Evolutionary conservation across 2,888 invertebrate genomes (phyloP), one percentile per base, ranked within the genome.

Genomic region (Coleophora flavipennella): DNA sequence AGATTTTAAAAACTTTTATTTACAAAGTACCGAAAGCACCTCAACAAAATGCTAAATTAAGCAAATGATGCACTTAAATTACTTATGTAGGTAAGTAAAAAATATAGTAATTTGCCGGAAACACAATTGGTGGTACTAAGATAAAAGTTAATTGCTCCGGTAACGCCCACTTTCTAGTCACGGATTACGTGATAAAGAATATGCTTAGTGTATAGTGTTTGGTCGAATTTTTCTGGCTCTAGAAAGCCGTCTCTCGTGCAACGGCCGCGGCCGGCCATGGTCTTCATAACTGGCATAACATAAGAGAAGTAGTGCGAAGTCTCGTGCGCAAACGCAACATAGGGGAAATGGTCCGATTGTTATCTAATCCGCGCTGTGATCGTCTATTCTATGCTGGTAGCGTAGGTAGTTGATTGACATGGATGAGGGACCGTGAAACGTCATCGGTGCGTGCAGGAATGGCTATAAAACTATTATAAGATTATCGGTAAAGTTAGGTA

Each of bases 101-200:
- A 20, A 4, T 3, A 6, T 20, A 4, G 34, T 20, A 27, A 12
- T 35, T 10, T 13, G 12, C 12, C 27, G 7, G 13, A 35, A 35
- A 28, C 35, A 35, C 20, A 20, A 35, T 28, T 11, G 7, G 36
- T 20, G 20, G 20, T 20, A 3, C 6, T 33, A 31, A 43, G 43
- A 40, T 40, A 39, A 43, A 41, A 38, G 38, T 26, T 38, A 36
- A 44, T 39, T 44, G 41, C 32, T 41, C 32, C 50, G 59, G 61
- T 67, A 63, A 55, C 57, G 60, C 58, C 58, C 48, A 67, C 73
- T 75, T 74, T 74, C 72, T 74, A 68, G 63, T 63, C 68, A 63
- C 59, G 62, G 56, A 65, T 71, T 72, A 75, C 74, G 67, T 69
- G 63, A 70, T n/a, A n/a, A n/a, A n/a, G n/a, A n/a, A n/a, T n/a